Base-by-base conservation (phyloP, 2,797 vertebrate genomes). In the Coendou prehensilis region DNA sequence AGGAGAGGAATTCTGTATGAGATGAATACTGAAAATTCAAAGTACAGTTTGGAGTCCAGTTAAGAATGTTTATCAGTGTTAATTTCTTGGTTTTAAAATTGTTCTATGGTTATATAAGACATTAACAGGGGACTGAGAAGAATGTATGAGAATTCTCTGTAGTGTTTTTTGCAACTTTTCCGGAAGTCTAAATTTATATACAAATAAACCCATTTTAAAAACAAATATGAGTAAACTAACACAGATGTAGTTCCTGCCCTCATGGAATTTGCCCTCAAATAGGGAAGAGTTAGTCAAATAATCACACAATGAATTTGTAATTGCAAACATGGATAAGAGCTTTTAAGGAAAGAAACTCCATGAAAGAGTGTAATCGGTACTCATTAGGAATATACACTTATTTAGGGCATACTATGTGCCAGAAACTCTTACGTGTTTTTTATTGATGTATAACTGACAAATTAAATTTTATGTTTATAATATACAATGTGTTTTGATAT, bases 331-430 rank as follows among this genome's bases (percentile, higher is more conserved):
- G 69, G 8, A 28, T 76, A 8, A 54, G 41, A 33, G 6, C 67
- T 92, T 95, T 73, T 59, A 87, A 50, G 6, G 26, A 81, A 93
- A 84, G 14, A 50, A 76, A 54, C 22, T 56, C 26, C 41, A 33
- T 30, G 15, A 88, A 54, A 85, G 57, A 76, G 45, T 95, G n/a
- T 30, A 57, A 63, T 83, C n/a, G 73, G 30, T 28, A 85, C 92
- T 54, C 59, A 78, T 4, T 80, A 90, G 56, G 78, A 87, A 33
- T 87, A 84, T 63, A 81, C n/a, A 41, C 83, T 95, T 93, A 92
- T 71, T 96, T 79, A 87, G 17, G 52, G 54, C 14, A 45, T 33
- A 41, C 9, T 67, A 30, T 26, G 33, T 50, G 28, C 64, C 73
- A 93, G 54, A 71, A 85, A 71, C 11, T 17, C 56, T 59, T 57